Percentiles rank a stretch among this genome's conserved stretches.
Evolutionary conservation across 2,888 invertebrate genomes (phyloP).

Genomic region (Cremastinae sp.): DNA sequence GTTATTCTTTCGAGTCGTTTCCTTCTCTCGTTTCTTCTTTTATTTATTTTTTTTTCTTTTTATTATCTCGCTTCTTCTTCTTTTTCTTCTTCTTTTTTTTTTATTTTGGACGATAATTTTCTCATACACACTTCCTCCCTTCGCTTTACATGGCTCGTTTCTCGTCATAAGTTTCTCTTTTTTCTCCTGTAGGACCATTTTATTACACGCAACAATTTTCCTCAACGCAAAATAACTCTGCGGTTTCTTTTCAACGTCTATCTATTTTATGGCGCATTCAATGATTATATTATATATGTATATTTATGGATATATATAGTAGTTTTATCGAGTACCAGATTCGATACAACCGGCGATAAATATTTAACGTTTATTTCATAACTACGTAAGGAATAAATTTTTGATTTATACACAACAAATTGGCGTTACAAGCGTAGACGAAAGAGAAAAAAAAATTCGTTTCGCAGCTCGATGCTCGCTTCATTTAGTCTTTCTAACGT

Average conservation of each 20-base stretch:
- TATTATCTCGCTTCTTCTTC: constrained; percentile 28
- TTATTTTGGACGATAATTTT: constrained; percentile 8
- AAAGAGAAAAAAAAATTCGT: constrained; percentile 43
- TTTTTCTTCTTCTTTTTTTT: constrained; percentile 16
- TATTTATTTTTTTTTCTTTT: constrained; percentile 52
- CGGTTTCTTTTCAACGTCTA: constrained; percentile 49
- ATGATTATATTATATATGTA: constrained; percentile 54
- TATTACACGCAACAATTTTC: background rate
- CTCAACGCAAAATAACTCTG: constrained; percentile 11
- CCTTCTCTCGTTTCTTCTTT: constrained; percentile 49
- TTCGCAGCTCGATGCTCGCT: constrained; percentile 47
- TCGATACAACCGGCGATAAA: constrained; percentile 4
- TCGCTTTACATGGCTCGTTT: background rate
- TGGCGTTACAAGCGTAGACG: constrained; percentile 57
- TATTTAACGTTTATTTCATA: constrained; percentile 35
- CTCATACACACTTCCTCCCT: background rate
- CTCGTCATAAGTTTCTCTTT: no score
- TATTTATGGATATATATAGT: no score
- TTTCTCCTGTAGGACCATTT: background rate
- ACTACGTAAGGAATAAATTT: constrained; percentile 22
- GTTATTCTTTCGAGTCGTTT: constrained; percentile 65
- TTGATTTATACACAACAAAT: constrained; percentile 57
- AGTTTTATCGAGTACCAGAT: no score
- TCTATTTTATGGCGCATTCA: constrained; percentile 60
- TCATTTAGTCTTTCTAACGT: constrained; percentile 21